Evolutionary conservation across 1,140 invertebrate genomes (phyloP).

Genomic region (Nylanderia fulva): DNA sequence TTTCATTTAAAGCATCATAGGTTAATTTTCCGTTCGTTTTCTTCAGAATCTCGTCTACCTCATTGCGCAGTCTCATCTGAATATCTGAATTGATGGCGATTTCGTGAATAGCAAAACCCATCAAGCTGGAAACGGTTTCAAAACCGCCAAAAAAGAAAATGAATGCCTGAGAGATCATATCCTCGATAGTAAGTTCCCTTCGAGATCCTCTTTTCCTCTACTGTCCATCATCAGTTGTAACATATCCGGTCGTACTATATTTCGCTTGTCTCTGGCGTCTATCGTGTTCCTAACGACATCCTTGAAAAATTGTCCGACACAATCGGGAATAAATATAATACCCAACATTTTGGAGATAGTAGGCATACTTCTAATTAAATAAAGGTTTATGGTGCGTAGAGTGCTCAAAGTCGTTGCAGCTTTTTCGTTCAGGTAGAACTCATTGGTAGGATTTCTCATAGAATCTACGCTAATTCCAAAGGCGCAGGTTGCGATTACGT

Average conservation of each 20-base stretch:
- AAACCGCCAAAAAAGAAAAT: slow-evolving; percentile 86
- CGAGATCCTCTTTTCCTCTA: slow-evolving; percentile 77
- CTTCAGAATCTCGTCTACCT: slow-evolving; percentile 85
- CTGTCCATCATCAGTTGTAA: slow-evolving; percentile 80
- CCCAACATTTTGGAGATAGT: background rate
- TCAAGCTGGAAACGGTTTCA: slow-evolving; percentile 86
- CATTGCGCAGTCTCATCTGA: slow-evolving; percentile 87
- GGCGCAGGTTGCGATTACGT: slow-evolving; percentile 86
- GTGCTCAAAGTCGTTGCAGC: slow-evolving; percentile 39
- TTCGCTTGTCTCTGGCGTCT: slow-evolving; percentile 45
- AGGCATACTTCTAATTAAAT: slow-evolving; percentile 10
- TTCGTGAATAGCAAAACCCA: slow-evolving; percentile 83
- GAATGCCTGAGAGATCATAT: slow-evolving; percentile 84
- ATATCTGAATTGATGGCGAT: slow-evolving; percentile 87
- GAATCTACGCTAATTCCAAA: slow-evolving; percentile 54
- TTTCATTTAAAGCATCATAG: slow-evolving; percentile 81
- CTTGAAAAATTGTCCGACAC: slow-evolving; percentile 15
- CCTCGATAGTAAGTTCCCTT: slow-evolving; percentile 82
- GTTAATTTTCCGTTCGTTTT: slow-evolving; percentile 80
- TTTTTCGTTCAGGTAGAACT: slow-evolving; percentile 86
- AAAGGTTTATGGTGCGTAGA: background rate
- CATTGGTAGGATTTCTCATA: slow-evolving; percentile 85
- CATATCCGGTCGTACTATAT: slow-evolving; percentile 72
- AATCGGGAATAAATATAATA: background rate
- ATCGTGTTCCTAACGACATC: background rate